Percentiles rank a stretch among this genome's conserved stretches.
Conservation (phyloP, 1,140 invertebrate genomes). For the Bombus ignitus region DNA sequence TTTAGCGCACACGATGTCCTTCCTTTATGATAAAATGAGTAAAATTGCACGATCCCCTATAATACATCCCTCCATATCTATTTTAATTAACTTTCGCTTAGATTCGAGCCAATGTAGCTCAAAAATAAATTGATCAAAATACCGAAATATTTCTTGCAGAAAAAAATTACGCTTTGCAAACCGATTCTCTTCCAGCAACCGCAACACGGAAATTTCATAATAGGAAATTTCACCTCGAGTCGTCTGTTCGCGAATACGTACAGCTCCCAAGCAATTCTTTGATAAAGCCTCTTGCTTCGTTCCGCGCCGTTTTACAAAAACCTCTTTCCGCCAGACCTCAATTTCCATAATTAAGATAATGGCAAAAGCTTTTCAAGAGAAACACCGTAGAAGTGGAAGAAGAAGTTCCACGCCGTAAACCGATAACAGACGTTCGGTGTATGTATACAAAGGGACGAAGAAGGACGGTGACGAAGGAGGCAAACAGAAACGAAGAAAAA, state of each 20-base stretch:
- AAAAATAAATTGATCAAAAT: no score
- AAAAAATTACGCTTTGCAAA: not conserved
- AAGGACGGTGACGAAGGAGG: not conserved
- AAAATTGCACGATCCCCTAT: no score
- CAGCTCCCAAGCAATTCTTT: not conserved
- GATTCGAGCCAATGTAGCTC: not conserved
- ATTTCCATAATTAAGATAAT: not conserved
- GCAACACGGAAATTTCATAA: not conserved
- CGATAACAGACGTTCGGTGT: not conserved
- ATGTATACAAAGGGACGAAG: not conserved
- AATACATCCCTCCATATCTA: not conserved
- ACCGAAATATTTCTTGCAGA: not conserved
- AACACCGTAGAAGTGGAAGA: not conserved
- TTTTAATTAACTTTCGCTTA: not conserved
- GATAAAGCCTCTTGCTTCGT: not conserved
- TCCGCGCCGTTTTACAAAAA: not conserved
- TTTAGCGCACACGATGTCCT: no score
- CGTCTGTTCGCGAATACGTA: not conserved
- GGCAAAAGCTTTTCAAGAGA: not conserved
- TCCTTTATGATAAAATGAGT: no score
- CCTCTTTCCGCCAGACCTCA: no score
- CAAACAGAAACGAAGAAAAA: not conserved
- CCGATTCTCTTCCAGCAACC: not conserved
- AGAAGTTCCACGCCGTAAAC: not conserved
- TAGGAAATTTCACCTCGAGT: not conserved